These are phyloP conservation scores for Lottia gigantea DNA, from an alignment of 2,888 invertebrate species.

Conservation along the genomic window DNA sequence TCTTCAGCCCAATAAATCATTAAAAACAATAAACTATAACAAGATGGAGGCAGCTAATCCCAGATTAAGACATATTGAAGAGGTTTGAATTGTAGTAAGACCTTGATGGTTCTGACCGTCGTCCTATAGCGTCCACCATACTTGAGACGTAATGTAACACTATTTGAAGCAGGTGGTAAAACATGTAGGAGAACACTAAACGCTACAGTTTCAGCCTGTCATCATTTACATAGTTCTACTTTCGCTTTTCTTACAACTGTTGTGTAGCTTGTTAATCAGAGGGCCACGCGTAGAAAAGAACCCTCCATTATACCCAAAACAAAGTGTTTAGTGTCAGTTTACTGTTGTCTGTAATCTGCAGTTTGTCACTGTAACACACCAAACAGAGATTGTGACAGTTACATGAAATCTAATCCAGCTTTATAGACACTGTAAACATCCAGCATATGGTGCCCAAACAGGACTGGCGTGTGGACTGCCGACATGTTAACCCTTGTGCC, in stretches of 20 bases:
- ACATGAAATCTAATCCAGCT: neutral
- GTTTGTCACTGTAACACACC: conserved; percentile 1
- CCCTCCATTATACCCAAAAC: neutral
- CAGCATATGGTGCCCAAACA: conserved; percentile 7
- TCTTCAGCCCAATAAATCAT: too few relatives aligned
- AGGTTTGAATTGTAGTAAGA: neutral
- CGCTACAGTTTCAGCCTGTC: neutral
- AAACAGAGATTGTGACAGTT: conserved; percentile 1
- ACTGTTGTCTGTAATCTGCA: neutral
- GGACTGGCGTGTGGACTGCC: neutral
- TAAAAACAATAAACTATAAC: too few relatives aligned
- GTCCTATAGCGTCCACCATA: neutral
- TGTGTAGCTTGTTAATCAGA: neutral
- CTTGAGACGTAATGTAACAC: neutral
- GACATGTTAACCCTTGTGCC: too few relatives aligned
- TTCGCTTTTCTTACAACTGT: conserved; percentile 1
- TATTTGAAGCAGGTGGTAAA: neutral
- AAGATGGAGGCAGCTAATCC: too few relatives aligned
- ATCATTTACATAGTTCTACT: conserved; percentile 3
- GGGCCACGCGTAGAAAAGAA: neutral
- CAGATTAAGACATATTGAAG: neutral
- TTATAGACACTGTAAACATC: neutral
- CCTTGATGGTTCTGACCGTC: neutral
- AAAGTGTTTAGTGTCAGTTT: conserved; percentile 5
- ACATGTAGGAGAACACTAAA: neutral